Conservation (phyloP, 1,140 invertebrate genomes). For the Drosophila chauvacae region DNA sequence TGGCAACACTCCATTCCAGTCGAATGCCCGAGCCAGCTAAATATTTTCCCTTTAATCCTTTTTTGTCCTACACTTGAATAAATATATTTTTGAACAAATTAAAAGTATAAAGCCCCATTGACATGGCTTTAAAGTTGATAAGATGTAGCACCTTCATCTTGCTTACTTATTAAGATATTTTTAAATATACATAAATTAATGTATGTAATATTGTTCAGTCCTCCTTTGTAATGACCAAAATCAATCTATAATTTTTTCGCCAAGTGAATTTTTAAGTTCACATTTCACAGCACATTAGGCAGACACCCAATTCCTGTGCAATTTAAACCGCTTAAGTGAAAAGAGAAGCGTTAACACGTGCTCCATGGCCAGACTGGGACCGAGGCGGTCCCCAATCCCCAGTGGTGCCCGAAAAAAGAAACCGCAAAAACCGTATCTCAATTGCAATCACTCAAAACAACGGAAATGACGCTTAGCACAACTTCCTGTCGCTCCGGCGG, state of each 20-base stretch:
- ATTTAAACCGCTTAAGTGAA: constrained; percentile 49
- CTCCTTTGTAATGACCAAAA: neutral
- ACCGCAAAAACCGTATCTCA: constrained; percentile 79
- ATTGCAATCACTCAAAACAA: constrained; percentile 83
- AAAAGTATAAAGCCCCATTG: too few relatives aligned
- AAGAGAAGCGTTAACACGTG: constrained; percentile 53
- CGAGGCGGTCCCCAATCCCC: constrained; percentile 15
- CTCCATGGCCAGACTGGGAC: constrained; percentile 27
- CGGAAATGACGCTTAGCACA: constrained; percentile 82
- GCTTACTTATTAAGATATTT: too few relatives aligned
- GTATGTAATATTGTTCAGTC: too few relatives aligned
- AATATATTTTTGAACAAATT: neutral
- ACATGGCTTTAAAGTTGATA: too few relatives aligned
- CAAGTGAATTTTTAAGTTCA: constrained; percentile 28
- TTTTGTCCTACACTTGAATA: constrained; percentile 31
- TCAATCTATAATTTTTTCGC: neutral
- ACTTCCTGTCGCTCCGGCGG: constrained; percentile 73
- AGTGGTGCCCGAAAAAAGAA: constrained; percentile 53
- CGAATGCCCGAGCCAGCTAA: constrained; percentile 24
- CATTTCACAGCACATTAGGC: constrained; percentile 52
- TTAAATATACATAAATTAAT: too few relatives aligned
- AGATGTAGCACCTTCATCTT: too few relatives aligned
- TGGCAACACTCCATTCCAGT: constrained; percentile 48
- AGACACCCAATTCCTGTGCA: constrained; percentile 17
- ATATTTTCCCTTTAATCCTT: constrained; percentile 44